Conservation (phyloP, 2,888 invertebrate species). For the Aleiodes testaceus region DNA sequence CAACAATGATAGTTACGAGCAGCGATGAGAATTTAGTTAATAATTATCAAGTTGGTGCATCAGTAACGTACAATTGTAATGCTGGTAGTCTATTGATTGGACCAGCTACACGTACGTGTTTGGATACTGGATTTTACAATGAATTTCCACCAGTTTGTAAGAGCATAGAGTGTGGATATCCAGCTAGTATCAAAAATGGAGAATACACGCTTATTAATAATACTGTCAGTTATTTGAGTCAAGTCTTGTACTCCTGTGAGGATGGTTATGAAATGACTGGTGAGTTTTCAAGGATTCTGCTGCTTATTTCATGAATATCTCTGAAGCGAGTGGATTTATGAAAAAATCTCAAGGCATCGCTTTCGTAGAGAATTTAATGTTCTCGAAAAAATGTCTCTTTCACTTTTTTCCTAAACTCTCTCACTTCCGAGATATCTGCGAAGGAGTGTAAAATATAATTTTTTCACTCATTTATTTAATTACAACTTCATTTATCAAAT, state of each 20-base stretch:
- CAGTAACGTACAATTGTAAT: constrained; percentile 89
- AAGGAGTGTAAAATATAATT: too few relatives aligned
- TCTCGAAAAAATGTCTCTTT: too few relatives aligned
- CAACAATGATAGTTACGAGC: constrained; percentile 81
- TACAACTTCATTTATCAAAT: too few relatives aligned
- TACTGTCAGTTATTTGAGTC: constrained; percentile 90
- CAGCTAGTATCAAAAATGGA: constrained; percentile 89
- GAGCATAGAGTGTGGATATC: constrained; percentile 92
- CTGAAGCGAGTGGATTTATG: too few relatives aligned
- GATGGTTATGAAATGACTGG: constrained; percentile 89
- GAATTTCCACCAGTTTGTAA: constrained; percentile 95
- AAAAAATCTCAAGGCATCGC: too few relatives aligned
- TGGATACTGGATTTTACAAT: constrained; percentile 94
- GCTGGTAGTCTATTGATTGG: constrained; percentile 91
- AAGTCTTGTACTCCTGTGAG: constrained; percentile 88
- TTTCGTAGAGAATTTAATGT: too few relatives aligned
- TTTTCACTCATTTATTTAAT: too few relatives aligned
- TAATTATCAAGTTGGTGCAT: constrained; percentile 82
- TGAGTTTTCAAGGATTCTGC: constrained; percentile 38
- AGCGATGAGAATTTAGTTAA: constrained; percentile 78
- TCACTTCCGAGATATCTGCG: too few relatives aligned
- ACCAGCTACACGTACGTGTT: constrained; percentile 86
- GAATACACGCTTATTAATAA: constrained; percentile 86
- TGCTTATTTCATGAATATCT: too few relatives aligned
- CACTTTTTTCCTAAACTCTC: too few relatives aligned